Conservation (phyloP, 2,113 vertebrate species). For the Aleadryas rufinucha region DNA sequence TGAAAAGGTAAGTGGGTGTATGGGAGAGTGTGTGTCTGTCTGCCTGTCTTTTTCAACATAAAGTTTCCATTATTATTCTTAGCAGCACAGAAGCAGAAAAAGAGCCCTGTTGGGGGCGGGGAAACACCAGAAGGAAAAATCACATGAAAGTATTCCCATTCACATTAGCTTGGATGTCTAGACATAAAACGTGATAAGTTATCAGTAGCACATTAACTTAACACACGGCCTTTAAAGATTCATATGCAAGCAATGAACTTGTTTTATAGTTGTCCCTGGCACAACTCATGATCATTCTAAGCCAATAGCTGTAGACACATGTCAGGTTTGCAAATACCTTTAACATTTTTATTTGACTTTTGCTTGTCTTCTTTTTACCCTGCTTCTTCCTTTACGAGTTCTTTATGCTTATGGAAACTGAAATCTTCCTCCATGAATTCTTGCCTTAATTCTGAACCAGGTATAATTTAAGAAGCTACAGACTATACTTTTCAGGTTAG, state of each 20-base stretch:
- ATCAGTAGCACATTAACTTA: not conserved
- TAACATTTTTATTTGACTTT: not conserved
- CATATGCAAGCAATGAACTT: not conserved
- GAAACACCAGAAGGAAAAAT: not conserved
- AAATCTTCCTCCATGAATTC: not conserved
- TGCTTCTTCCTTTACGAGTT: not conserved
- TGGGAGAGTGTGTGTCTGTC: too few relatives aligned
- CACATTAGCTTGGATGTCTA: conserved; percentile 8
- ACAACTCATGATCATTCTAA: not conserved
- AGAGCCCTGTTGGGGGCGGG: not conserved
- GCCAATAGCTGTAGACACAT: not conserved
- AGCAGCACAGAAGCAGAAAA: not conserved
- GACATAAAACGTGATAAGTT: conserved; percentile 35
- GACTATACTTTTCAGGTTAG: not conserved
- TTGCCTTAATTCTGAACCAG: not conserved
- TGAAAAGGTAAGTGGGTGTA: not conserved
- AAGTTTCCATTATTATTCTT: not conserved
- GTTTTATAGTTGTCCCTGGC: conserved; percentile 16
- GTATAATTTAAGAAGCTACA: not conserved
- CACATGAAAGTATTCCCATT: not conserved
- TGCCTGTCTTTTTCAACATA: not conserved
- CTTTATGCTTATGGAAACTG: not conserved
- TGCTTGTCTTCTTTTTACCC: not conserved
- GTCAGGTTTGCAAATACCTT: not conserved
- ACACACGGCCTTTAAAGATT: not conserved